These are phyloP conservation scores for Bradysia coprophila DNA, from an alignment of 1,140 invertebrate genomes.

Conservation along the genomic window DNA sequence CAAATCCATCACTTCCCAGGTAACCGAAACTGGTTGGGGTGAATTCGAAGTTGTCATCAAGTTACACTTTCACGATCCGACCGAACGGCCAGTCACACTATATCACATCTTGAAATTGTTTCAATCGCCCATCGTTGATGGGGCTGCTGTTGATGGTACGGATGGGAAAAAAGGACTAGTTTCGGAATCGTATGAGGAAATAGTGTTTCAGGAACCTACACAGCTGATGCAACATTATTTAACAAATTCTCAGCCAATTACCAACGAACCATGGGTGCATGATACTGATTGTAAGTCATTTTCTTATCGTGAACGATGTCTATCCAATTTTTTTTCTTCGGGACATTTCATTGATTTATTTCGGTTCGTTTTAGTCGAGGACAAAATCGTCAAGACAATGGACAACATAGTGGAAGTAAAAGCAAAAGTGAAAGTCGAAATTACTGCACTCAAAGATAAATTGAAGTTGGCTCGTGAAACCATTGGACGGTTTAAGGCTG, in stretches of 20 bases:
- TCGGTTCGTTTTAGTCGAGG: slow-evolving; percentile 61
- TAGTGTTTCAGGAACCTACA: slow-evolving; percentile 94
- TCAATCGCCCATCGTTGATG: slow-evolving; percentile 43
- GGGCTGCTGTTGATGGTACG: slow-evolving; percentile 35
- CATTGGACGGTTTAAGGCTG: slow-evolving; percentile 73
- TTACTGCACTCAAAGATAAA: slow-evolving; percentile 71
- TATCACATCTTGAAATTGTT: slow-evolving; percentile 95
- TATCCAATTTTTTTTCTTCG: slow-evolving; percentile 2
- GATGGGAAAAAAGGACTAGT: slow-evolving; percentile 69
- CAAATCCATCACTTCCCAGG: too few relatives aligned
- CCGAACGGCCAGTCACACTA: slow-evolving; percentile 86
- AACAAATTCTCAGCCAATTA: slow-evolving; percentile 49
- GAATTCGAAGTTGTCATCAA: slow-evolving; percentile 99
- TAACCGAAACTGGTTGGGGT: slow-evolving; percentile 98
- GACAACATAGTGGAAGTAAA: slow-evolving; percentile 63
- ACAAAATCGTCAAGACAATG: slow-evolving; percentile 67
- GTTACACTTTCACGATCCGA: slow-evolving; percentile 94
- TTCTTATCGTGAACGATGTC: slow-evolving; percentile 3
- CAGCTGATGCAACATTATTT: slow-evolving; percentile 81
- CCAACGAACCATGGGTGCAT: slow-evolving; percentile 48
- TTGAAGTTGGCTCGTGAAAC: slow-evolving; percentile 77
- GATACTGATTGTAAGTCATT: slow-evolving; percentile 74
- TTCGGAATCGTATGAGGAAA: slow-evolving; percentile 92
- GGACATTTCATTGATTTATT: slow-evolving; percentile 1
- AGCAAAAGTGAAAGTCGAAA: slow-evolving; percentile 67